A percentile compares a stretch with the other conserved stretches of the same genome.
Evolutionary conservation across 2,797 vertebrate species (phyloP).

Genomic region (Poliocrania exsul): DNA sequence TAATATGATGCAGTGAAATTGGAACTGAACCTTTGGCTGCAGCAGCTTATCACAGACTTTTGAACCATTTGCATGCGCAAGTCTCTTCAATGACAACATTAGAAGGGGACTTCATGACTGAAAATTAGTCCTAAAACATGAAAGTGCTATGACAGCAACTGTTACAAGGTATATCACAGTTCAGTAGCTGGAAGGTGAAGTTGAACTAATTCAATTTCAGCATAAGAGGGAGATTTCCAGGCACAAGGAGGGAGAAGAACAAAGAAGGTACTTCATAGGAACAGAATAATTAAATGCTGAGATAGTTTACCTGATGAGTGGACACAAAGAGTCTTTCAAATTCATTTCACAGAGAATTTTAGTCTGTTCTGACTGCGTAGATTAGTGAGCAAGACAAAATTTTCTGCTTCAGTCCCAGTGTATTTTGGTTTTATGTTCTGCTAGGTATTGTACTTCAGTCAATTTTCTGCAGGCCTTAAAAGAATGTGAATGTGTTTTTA

Average conservation of each 20-base stretch:
- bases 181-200: not conserved
- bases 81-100: not conserved
- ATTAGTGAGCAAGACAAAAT: not conserved
- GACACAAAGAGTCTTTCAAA: not conserved
- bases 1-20: not conserved
- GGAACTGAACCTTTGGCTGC: not conserved
- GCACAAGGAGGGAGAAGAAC: not conserved
- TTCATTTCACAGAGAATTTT: not conserved
- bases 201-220: not conserved
- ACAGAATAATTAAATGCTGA: not conserved
- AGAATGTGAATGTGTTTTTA: fast-evolving
- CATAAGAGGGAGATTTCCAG: not conserved
- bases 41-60: not conserved
- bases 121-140: not conserved
- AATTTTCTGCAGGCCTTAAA: not conserved
- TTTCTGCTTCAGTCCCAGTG: not conserved
- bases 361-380: not conserved
- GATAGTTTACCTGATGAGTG: not conserved
- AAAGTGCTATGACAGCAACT: not conserved
- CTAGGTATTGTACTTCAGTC: not conserved
- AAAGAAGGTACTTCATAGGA: not conserved
- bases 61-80: not conserved
- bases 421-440: not conserved
- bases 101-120: not conserved
- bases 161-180: not conserved